Base-by-base conservation (phyloP, 2,888 invertebrate species). In the Myopa tessellatipennis region DNA sequence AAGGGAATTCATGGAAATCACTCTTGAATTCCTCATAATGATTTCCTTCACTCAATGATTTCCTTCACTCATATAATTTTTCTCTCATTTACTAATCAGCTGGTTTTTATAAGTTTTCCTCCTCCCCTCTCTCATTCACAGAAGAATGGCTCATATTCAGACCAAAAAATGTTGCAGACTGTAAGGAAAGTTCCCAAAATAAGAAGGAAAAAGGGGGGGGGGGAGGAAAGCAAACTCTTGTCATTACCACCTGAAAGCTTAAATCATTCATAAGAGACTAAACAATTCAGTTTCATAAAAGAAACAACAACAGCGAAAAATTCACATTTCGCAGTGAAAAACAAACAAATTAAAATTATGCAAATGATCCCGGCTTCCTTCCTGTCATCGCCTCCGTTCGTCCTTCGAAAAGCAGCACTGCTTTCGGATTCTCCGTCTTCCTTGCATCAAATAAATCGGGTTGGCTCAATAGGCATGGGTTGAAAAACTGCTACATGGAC, bases 331-430 rank as follows among this genome's bases (percentile, higher is more conserved):
- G 79, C 80, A 80, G 80, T 79, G 81, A 81, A 81, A 85, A 85
- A 83, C 82, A 83, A 83, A 83, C 83, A 85, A 85, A 86, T 85
- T 85, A 86, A 85, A 84, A 86, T 86, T 86, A 87, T 86, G 86
- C 83, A 86, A 86, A 86, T 87, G 81, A 80, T 82, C 79, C 80
- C 77, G 77, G 81, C 65, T 67, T 67, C 58, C 74, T 61, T 40
- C 18, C 18, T 45, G 18, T n/a, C 72, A 36, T 26, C 38, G 18
- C 61, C 38, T n/a, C 34, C 26, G 26, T 14, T 12, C 14, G n/a
- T 16, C 55, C 4, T 16, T 55, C 50, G 50, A 50, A 1, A 14
- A 10, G 8, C 50, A 10, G 50, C 8, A 14, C 14, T 50, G 50
- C 50, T 14, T 50, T 26, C 26, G 26, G 26, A 10, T 10, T 14